Base-by-base conservation (phyloP, 2,113 vertebrate species). In the Excalfactoria chinensis region DNA sequence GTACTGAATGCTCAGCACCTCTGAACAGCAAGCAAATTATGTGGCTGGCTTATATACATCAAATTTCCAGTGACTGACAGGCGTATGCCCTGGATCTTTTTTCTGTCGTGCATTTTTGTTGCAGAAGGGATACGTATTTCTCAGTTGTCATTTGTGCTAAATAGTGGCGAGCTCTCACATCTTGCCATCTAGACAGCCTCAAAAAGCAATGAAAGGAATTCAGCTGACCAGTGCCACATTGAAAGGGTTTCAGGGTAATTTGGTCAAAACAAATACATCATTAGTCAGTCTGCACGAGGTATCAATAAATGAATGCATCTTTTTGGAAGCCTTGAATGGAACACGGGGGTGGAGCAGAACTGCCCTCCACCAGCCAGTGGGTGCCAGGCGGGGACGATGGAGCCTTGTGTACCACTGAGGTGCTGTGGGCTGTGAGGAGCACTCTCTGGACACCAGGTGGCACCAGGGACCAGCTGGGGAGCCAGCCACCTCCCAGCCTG, bases 391-490 rank as follows among this genome's bases (percentile, higher is more conserved):
- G 3, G 2, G 49, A 44, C 19, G 32, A 32, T 5, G 35, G 35
- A 37, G 26, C 2, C 25, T 7, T 10, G 11, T 18, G 25, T 40
- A 12, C 26, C 22, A 49, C 41, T 2, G 7, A 51, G 55, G 44
- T 8, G 30, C 48, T 2, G 44, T 0, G 49, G 10, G 32, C 64
- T 9, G 4, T 32, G 77, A 73, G 9, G 28, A 58, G 15, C 73
- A 6, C 0, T 26, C 15, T 44, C 72, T 88, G 40, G 59, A 97
- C 97, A 97, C 97, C 97, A 97, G 98, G 77, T 96, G 97, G 97
- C 97, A 86, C 94, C 97, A 94, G 90, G 96, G 78, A 93, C 95
- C 96, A 96, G 74, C 53, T 18, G 28, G 69, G 89, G 89, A 93
- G 30, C 44, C 77, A 64, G 68, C 86, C 89, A 22, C 48, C 81